A percentile compares a stretch with the other conserved stretches of the same genome.
Evolutionary conservation across 2,888 invertebrate genomes (phyloP).

Genomic region (Protonemura montana): DNA sequence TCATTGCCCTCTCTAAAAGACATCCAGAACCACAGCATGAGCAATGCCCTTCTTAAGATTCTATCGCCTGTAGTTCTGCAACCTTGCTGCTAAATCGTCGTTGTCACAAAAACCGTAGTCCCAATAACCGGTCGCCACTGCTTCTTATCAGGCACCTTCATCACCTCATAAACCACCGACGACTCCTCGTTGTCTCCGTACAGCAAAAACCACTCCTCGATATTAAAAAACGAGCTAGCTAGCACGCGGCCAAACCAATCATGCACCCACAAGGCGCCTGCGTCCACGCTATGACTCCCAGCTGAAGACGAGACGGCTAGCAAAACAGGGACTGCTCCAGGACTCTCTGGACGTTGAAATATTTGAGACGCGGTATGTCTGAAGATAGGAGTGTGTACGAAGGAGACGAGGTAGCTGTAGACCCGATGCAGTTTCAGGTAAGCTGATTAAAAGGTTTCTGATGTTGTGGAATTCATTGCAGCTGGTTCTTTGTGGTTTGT

Average conservation of each 20-base stretch:
- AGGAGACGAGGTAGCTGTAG: background rate
- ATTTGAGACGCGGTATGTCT: background rate
- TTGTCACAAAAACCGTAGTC: background rate
- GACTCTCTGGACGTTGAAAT: background rate
- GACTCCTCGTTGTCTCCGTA: background rate
- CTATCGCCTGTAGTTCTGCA: no score
- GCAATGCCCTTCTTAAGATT: no score
- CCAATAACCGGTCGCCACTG: background rate
- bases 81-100: background rate
- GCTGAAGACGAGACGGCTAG: background rate
- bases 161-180: background rate
- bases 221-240: background rate
- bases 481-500: no score
- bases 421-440: background rate
- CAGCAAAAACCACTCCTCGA: background rate
- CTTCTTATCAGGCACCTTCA: background rate
- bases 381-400: background rate
- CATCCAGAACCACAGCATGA: no score
- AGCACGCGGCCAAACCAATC: background rate
- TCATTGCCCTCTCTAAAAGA: no score
- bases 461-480: no score
- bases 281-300: background rate
- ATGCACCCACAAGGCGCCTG: background rate
- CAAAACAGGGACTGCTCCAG: background rate
- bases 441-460: background rate